Evolutionary conservation across 2,797 vertebrate species (phyloP), one percentile per base, ranked within the genome.

Genomic region (Gambusia yucatana): DNA sequence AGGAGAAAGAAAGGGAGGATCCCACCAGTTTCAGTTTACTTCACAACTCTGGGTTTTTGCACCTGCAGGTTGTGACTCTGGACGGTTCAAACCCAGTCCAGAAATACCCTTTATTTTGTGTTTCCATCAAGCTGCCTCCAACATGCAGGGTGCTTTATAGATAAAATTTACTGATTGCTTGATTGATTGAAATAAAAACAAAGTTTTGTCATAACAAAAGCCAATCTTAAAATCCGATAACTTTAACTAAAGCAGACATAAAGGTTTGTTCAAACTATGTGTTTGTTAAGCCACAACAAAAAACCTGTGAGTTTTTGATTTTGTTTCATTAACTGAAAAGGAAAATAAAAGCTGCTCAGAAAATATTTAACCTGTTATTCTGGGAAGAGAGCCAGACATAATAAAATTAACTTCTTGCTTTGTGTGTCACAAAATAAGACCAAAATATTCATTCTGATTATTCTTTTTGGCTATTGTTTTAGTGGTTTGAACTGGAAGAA

Each of bases 401-500:
- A 67, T 3, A 43, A 25, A 41, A n/a, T 41, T 1, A 5, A 41
- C 4, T 2, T 11, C 41, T 67, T 67, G 17, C 7, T 67, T 41
- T 67, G 39, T 25, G 20, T 13, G 41, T 67, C 39, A 67, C 20
- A 10, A 22, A 65, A 33, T 25, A 39, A 25, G 10, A 73, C 10
- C 7, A 55, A 52, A 13, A 33, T 36, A 14, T 39, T 76, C 1
- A 74, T 10, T 48, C 4, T n/a, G 5, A 47, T 55, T 43, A 36
- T 46, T 74, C 8, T 77, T 76, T 67, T 75, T 8, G 47, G 0
- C 7, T 25, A n/a, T 80, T 73, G 46, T 88, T 83, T 13, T 88
- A 99, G 98, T 99, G 98, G 98, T 99, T 99, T 86, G 86, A 96
- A 82, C 94, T 99, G 90, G 98, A 99, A 67, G 98, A 99, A 88